A percentile compares a stretch with the other conserved stretches of the same genome.
These are phyloP conservation scores for Leptonema lineaticorne DNA, from an alignment of 1,140 invertebrate genomes.

Conservation along the genomic window DNA sequence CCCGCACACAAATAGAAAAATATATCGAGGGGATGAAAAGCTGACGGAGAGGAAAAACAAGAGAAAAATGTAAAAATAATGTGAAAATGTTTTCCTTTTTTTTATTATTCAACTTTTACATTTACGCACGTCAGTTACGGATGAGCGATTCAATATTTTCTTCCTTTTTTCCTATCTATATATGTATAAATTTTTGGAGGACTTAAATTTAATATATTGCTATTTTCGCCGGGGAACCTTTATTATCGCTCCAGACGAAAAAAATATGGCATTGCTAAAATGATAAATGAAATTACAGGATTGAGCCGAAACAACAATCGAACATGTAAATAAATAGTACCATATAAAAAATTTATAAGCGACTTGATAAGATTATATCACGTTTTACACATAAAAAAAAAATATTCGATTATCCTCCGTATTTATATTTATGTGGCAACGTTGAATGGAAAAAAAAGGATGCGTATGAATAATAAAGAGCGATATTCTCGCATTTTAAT, in stretches of 20 bases:
- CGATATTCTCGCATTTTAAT: neutral
- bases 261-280: neutral
- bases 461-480: neutral
- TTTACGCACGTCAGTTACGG: conserved; percentile 22
- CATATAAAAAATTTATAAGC: too few relatives aligned
- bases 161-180: neutral
- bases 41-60: neutral
- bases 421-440: neutral
- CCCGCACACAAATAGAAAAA: neutral
- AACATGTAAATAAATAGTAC: too few relatives aligned
- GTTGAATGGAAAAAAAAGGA: neutral
- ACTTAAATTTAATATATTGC: conserved; percentile 6
- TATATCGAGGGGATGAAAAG: conserved; percentile 9
- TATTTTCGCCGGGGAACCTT: neutral
- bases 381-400: neutral
- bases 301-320: too few relatives aligned
- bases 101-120: conserved; percentile 21
- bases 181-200: too few relatives aligned
- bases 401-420: neutral
- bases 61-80: conserved; percentile 19
- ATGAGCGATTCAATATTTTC: conserved; percentile 13
- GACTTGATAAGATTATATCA: neutral
- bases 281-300: too few relatives aligned
- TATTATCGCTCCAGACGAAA: neutral
- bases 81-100: conserved; percentile 1